Evolutionary conservation across 2,113 vertebrate species (phyloP).

Genomic region (Atherinomorus stipes): DNA sequence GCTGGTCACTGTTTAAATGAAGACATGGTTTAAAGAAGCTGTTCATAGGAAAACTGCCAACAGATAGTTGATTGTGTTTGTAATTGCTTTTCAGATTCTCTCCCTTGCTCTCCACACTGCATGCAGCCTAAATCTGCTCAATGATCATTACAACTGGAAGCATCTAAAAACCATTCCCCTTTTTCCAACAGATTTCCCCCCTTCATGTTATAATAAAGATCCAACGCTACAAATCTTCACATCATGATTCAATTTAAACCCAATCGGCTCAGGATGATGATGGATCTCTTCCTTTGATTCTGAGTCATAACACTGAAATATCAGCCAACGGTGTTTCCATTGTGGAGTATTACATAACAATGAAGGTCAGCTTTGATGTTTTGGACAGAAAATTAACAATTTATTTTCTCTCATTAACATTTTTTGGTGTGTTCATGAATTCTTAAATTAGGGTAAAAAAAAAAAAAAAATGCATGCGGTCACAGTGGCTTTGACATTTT

Average conservation of each 20-base stretch:
- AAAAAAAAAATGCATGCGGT: not conserved
- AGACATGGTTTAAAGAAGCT: not conserved
- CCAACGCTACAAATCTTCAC: not conserved
- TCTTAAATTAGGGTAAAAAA: not conserved
- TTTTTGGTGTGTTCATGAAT: not conserved
- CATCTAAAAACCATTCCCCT: too few relatives aligned
- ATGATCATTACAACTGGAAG: too few relatives aligned
- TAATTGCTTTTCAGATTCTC: too few relatives aligned
- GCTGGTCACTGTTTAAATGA: not conserved
- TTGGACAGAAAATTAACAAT: not conserved
- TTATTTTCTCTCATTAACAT: not conserved
- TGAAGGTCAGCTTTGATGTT: not conserved
- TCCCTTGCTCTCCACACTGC: not conserved
- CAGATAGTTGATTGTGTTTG: not conserved
- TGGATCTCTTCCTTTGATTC: not conserved
- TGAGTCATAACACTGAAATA: not conserved
- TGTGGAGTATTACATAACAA: too few relatives aligned
- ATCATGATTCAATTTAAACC: not conserved
- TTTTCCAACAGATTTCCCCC: too few relatives aligned
- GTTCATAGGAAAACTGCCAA: too few relatives aligned
- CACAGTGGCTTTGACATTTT: slow-evolving; percentile 4
- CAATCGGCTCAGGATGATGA: not conserved
- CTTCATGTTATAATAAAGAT: too few relatives aligned
- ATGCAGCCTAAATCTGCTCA: too few relatives aligned
- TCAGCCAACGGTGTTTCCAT: not conserved